Percentiles rank a stretch among this genome's conserved stretches.
phyloP scores from a whole-genome alignment of 2,113 vertebrate species.

The Saccopteryx bilineata region DNA sequence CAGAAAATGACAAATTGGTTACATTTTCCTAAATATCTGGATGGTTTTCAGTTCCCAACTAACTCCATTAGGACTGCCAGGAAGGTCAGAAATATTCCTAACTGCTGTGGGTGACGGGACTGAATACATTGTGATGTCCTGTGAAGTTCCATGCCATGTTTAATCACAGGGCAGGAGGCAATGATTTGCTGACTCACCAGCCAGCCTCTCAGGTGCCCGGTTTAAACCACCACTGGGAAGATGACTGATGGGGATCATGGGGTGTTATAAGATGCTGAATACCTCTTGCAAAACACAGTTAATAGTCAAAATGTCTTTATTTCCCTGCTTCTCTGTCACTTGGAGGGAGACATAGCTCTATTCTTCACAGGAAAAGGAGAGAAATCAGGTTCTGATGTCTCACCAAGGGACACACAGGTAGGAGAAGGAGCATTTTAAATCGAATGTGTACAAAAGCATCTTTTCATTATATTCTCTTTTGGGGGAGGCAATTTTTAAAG shows the following conservation, averaged over 20 bases:
- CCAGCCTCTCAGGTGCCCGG: neutral
- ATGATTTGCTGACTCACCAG: conserved; percentile 70
- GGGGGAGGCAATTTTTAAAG: conserved; percentile 49
- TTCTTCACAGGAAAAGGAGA: conserved; percentile 11
- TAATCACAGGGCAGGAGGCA: conserved; percentile 53
- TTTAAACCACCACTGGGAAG: conserved; percentile 31
- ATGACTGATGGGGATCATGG: neutral
- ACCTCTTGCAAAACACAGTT: conserved; percentile 38
- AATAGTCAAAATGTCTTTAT: conserved; percentile 4
- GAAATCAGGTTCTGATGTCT: neutral
- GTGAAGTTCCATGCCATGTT: conserved; percentile 66
- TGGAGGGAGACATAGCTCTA: neutral
- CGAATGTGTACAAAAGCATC: conserved; percentile 41
- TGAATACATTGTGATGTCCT: conserved; percentile 63
- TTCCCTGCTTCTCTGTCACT: conserved; percentile 49
- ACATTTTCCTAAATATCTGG: conserved; percentile 69
- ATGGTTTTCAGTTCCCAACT: conserved; percentile 54
- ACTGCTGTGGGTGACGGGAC: conserved; percentile 45
- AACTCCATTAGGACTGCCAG: conserved; percentile 32
- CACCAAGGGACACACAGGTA: neutral
- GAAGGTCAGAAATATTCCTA: conserved; percentile 67
- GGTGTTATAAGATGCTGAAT: neutral
- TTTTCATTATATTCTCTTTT: conserved; percentile 25
- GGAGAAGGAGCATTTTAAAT: conserved; percentile 48
- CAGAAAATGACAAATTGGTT: conserved; percentile 36